A percentile compares a stretch with the other conserved stretches of the same genome.
These are phyloP conservation scores for Gnathonemus echidnorhynchus DNA, from an alignment of 2,113 vertebrate species.

Conservation along the genomic window DNA sequence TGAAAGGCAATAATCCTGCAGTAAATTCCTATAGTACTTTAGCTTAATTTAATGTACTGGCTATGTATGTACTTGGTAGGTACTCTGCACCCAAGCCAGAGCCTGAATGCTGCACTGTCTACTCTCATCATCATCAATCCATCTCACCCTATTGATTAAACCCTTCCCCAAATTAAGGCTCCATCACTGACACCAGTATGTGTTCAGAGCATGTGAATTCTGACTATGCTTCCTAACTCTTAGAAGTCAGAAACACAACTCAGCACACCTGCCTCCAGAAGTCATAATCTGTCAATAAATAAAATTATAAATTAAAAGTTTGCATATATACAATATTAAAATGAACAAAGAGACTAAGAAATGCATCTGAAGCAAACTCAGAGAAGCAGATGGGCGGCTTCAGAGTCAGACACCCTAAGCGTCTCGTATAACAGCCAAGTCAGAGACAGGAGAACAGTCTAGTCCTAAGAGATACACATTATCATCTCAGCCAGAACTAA, in stretches of 20 bases:
- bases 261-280: neutral
- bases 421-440: neutral
- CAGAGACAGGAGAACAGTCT: neutral
- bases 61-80: neutral
- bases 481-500: neutral
- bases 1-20: neutral
- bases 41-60: neutral
- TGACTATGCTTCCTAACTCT: neutral
- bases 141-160: neutral
- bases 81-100: neutral
- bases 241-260: neutral
- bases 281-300: neutral
- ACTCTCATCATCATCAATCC: neutral
- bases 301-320: neutral
- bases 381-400: neutral
- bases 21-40: neutral
- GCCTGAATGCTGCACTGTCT: neutral
- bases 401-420: neutral
- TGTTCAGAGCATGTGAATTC: neutral
- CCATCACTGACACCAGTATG: neutral
- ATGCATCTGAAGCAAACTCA: neutral
- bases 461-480: neutral
- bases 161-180: neutral
- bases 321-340: neutral
- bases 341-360: neutral